Conservation (phyloP, 2,888 invertebrate species). For the Amphipyra tragopoginis region DNA sequence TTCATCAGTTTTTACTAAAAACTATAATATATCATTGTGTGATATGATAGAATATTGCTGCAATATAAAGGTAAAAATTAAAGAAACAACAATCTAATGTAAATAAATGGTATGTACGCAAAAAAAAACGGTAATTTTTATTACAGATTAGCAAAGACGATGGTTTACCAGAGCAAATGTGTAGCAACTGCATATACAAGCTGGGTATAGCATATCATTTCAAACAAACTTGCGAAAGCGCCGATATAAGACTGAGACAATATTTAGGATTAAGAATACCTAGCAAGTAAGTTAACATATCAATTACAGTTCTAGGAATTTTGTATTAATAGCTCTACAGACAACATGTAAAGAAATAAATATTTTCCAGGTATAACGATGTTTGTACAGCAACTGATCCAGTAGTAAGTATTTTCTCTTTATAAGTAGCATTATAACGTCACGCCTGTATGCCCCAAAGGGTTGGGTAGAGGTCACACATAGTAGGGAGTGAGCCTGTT, state of each 20-base stretch:
- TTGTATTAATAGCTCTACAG: neutral
- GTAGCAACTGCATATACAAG: constrained; percentile 91
- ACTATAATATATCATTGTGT: constrained; percentile 89
- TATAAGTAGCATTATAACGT: neutral
- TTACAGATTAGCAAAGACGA: constrained; percentile 88
- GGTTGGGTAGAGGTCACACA: too few species aligned
- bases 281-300: constrained; percentile 69
- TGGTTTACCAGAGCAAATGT: constrained; percentile 90
- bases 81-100: neutral
- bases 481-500: too few species aligned
- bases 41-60: constrained; percentile 91
- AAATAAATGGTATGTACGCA: neutral
- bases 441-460: too few species aligned
- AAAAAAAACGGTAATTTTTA: too few species aligned
- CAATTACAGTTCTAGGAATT: neutral
- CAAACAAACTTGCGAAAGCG: constrained; percentile 91
- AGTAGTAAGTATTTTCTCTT: constrained; percentile 67
- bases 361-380: constrained; percentile 83
- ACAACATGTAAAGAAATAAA: neutral
- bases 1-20: constrained; percentile 90
- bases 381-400: constrained; percentile 90
- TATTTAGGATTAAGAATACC: constrained; percentile 86
- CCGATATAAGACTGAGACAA: constrained; percentile 89
- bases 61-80: constrained; percentile 87
- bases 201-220: constrained; percentile 91